These are phyloP conservation scores for Matsumurasca onukii DNA, from an alignment of 1,140 invertebrate genomes.

Conservation along the genomic window DNA sequence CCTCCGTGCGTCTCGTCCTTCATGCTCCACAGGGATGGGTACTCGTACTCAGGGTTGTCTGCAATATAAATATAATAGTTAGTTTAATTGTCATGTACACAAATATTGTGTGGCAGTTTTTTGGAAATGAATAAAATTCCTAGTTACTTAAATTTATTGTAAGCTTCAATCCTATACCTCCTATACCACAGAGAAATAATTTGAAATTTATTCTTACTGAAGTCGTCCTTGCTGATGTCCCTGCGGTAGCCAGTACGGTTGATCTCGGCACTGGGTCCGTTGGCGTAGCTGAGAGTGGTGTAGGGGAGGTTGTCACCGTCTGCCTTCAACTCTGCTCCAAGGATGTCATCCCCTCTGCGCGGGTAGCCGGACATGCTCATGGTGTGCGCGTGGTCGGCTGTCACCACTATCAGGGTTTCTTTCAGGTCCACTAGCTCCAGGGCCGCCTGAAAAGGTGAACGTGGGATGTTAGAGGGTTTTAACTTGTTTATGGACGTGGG, in stretches of 20 bases:
- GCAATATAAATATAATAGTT: no score
- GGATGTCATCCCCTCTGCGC: conserved; percentile 17
- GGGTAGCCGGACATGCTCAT: conserved; percentile 65
- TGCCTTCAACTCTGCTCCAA: conserved; percentile 48
- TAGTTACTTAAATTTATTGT: not conserved
- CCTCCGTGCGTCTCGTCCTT: conserved; percentile 65
- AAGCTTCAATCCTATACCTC: not conserved
- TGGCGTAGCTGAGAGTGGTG: conserved; percentile 51
- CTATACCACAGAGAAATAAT: no score
- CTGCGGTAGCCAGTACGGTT: not conserved
- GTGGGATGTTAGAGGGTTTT: no score
- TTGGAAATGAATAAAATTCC: not conserved
- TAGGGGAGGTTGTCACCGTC: conserved; percentile 51
- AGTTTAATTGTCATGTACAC: no score
- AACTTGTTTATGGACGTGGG: no score
- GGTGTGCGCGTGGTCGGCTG: conserved; percentile 66
- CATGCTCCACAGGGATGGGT: conserved; percentile 53
- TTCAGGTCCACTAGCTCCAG: conserved; percentile 17
- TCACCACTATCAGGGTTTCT: conserved; percentile 54
- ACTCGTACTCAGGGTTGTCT: conserved; percentile 42
- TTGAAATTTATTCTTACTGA: not conserved
- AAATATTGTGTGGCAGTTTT: no score
- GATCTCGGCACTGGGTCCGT: conserved; percentile 45
- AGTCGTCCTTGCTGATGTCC: not conserved
- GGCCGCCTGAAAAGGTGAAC: conserved; percentile 18